Evolutionary conservation across 2,888 invertebrate genomes (phyloP).

Genomic region (Eilema sororculum): DNA sequence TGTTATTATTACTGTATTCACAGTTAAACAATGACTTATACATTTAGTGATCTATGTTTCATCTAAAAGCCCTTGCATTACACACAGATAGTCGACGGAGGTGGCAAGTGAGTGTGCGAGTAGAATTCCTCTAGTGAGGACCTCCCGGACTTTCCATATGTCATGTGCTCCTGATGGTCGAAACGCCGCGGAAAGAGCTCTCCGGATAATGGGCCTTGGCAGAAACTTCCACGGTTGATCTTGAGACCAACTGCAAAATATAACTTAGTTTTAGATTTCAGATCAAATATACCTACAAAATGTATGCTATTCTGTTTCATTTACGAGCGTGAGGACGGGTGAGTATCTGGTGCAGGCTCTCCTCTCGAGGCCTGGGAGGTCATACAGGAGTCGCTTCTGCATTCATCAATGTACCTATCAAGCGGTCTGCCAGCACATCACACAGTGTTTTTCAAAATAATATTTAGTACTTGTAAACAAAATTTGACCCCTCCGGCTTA

Average conservation of each 20-base stretch:
- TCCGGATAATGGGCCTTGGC: constrained; percentile 65
- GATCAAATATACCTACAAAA: background rate
- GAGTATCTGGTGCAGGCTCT: too few species aligned
- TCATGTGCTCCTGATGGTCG: constrained; percentile 59
- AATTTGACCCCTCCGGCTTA: too few species aligned
- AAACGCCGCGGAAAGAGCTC: constrained; percentile 59
- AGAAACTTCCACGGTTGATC: constrained; percentile 73
- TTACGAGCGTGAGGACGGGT: too few species aligned
- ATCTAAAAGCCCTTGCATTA: constrained; percentile 81
- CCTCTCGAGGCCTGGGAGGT: too few species aligned
- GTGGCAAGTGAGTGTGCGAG: constrained; percentile 81
- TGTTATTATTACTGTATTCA: background rate
- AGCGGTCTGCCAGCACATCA: background rate
- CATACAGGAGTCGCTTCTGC: background rate
- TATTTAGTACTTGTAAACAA: too few species aligned
- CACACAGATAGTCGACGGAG: constrained; percentile 81
- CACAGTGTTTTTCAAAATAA: background rate
- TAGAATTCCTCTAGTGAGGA: constrained; percentile 77
- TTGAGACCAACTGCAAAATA: constrained; percentile 69
- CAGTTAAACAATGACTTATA: background rate
- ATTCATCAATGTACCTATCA: background rate
- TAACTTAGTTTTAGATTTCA: background rate
- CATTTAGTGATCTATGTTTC: constrained; percentile 58
- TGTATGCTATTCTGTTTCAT: background rate
- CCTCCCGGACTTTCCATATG: constrained; percentile 79